Base-by-base conservation (phyloP, 2,113 vertebrate genomes). In the Oxyura jamaicensis region DNA sequence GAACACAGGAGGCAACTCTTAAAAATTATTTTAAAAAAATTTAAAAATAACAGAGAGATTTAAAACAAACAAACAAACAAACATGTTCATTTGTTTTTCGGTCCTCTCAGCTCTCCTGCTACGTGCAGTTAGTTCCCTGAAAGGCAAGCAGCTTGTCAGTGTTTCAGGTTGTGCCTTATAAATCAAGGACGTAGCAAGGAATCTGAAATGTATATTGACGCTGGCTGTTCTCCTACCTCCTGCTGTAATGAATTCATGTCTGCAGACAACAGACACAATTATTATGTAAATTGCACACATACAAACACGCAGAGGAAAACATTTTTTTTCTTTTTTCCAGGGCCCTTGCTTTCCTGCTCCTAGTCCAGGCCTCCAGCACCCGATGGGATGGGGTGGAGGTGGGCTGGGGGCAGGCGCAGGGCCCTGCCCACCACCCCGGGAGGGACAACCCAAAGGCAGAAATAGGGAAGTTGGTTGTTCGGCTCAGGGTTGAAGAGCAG, bases 181-280 rank as follows among this genome's bases (percentile, higher is more conserved):
- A 95, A 94, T 90, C 79, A 94, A 83, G 84, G 25, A 65, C 29
- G 36, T 29, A 83, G 86, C 62, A 50, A 72, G 72, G 72, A 91
- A 94, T 91, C 68, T 72, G 86, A 90, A 92, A 93, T 76, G 80
- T 90, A 46, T 69, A n/a, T 56, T 86, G 91, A 69, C 0, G 3
- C 71, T 42, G 46, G 67, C 91, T 93, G 91, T 90, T 96, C 85
- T 83, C 79, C 94, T 91, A 88, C 95, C 93, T 96, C 88, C 85
- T 67, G 83, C 87, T 94, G 87, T 94, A 97, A 96, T 96, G 91
- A 95, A 95, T 96, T 96, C 90, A 80, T 91, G 87, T 94, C 96
- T 94, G 93, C 93, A 91, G 93, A 88, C 91, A 94, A 96, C 94
- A 96, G 93, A 91, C 91, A 93, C 94, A 86, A 96, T 95, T 90